These are phyloP conservation scores for Lottia gigantea DNA, from an alignment of 2,888 invertebrate genomes.

Conservation along the genomic window DNA sequence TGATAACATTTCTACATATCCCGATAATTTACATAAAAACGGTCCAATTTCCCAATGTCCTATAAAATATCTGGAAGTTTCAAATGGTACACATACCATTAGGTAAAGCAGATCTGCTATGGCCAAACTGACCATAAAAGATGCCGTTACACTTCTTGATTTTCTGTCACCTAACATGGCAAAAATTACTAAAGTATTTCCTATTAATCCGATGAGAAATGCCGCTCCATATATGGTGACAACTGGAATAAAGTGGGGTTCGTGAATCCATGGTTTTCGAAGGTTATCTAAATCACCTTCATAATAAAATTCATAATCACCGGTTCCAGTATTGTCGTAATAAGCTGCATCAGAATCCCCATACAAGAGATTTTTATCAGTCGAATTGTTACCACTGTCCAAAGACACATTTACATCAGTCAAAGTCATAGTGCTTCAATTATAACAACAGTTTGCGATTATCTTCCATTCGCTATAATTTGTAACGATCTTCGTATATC, in stretches of 20 bases:
- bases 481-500: no score
- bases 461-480: no score
- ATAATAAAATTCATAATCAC: conserved; percentile 36
- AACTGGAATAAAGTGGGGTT: conserved; percentile 45
- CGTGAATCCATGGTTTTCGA: conserved; percentile 43
- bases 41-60: conserved; percentile 67
- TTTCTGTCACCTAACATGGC: conserved; percentile 68
- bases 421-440: no score
- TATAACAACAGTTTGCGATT: no score
- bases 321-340: background rate
- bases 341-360: no score
- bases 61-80: conserved; percentile 67
- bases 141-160: conserved; percentile 59
- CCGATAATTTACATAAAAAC: conserved; percentile 69
- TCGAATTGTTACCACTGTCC: no score
- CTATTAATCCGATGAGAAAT: conserved; percentile 69
- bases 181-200: conserved; percentile 68
- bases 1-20: conserved; percentile 69
- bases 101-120: conserved; percentile 70
- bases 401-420: no score
- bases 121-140: conserved; percentile 57
- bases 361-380: no score
- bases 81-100: conserved; percentile 69
- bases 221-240: conserved; percentile 46
- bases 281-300: conserved; percentile 42